A percentile compares a stretch with the other conserved stretches of the same genome.
Evolutionary conservation across 2,888 invertebrate species (phyloP).

Genomic region (Heliconius erato): DNA sequence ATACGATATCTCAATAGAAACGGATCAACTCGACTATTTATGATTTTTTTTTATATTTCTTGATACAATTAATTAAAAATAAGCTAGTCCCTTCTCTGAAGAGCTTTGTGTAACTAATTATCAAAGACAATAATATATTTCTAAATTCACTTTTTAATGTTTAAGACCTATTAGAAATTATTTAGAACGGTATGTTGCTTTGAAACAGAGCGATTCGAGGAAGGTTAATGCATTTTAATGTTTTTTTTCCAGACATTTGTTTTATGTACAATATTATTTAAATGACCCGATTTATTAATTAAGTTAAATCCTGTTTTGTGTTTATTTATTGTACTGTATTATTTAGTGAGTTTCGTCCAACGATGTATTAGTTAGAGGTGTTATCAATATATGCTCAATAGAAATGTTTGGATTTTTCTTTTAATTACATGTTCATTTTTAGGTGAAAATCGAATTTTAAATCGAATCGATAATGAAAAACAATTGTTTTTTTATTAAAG

Average conservation of each 20-base stretch:
- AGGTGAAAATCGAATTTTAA: not conserved
- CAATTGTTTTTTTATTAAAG: not conserved
- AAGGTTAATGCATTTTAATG: conserved; percentile 29
- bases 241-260: not conserved
- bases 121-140: conserved; percentile 34
- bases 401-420: conserved; percentile 18
- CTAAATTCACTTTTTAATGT: conserved; percentile 21
- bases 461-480: too few relatives aligned
- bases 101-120: conserved; percentile 33
- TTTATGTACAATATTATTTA: conserved; percentile 3
- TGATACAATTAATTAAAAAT: conserved; percentile 11
- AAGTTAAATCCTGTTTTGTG: conserved; percentile 26
- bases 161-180: conserved; percentile 23
- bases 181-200: conserved; percentile 13
- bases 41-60: not conserved
- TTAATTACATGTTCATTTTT: conserved; percentile 16
- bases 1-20: conserved; percentile 25
- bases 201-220: conserved; percentile 17
- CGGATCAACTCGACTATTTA: not conserved
- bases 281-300: conserved; percentile 6
- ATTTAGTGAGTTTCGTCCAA: conserved; percentile 26
- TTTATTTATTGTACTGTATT: conserved; percentile 30
- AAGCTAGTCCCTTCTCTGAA: conserved; percentile 34
- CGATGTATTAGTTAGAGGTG: conserved; percentile 8
- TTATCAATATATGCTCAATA: conserved; percentile 19